Base-by-base conservation (phyloP, 2,888 invertebrate genomes). In the Nebria salina region DNA sequence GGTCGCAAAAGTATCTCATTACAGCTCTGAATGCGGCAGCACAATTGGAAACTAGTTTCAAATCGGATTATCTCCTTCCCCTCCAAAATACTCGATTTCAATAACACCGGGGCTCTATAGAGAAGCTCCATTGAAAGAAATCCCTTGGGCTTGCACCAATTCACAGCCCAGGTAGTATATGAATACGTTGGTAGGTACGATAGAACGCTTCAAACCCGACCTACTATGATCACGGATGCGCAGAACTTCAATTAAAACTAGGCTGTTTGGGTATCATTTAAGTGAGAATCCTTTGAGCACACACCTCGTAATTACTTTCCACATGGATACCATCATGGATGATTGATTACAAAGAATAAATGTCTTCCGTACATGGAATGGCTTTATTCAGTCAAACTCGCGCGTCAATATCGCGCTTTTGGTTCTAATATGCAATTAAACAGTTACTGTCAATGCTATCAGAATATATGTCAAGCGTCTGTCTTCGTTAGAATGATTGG, bases 1-100 rank as follows among this genome's bases (percentile, higher is more conserved):
- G 80, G 80, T 80, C 80, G 80, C 80, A 80, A 80, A 80, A 80
- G 80, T 80, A 80, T 80, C 80, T 80, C 80, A 80, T 80, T 80
- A 80, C 80, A 80, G 80, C 72, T 66, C 68, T 80, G 80, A 80
- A 80, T 80, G 80, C 80, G 72, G 72, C 54, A 70, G 80, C 80
- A 80, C 80, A 80, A 80, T 80, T 80, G 80, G 80, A 80, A 80
- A 80, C 80, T 80, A 80, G 80, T 80, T 80, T 80, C 75, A 80
- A 80, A 80, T 80, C 80, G 80, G 80, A 80, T 80, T 80, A 80
- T 80, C 80, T 75, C 43, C 54, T 66, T 80, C 70, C 80, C 75
- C 80, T 75, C 74, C 75, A 80, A 80, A 80, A 80, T 80, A 75
- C 75, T 80, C 80, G 80, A 80, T 80, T 80, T 80, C 80, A 80